Conservation (phyloP, 1,140 invertebrate genomes). For the Hetaerina americana region DNA sequence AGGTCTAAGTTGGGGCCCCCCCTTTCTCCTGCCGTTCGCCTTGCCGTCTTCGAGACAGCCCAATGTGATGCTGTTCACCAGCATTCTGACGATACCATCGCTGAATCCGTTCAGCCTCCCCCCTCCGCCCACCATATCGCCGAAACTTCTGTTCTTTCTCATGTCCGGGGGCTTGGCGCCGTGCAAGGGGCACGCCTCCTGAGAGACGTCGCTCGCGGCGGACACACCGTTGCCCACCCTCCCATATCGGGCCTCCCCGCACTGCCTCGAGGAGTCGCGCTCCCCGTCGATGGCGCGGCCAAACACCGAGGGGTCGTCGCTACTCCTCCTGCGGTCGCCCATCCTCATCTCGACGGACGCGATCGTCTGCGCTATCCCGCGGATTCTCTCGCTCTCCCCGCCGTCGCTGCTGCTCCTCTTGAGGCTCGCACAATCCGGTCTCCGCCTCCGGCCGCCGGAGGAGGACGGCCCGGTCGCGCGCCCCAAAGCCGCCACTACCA, state of each 20-base stretch:
- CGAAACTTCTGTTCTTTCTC: background rate
- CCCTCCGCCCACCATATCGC: background rate
- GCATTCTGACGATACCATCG: background rate
- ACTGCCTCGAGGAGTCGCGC: background rate
- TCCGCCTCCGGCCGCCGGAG: too few species aligned
- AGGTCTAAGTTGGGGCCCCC: background rate
- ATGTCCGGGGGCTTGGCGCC: background rate
- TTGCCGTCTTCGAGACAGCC: background rate
- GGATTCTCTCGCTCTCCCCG: background rate
- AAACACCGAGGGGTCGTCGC: background rate
- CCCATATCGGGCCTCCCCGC: too few species aligned
- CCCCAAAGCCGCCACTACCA: background rate
- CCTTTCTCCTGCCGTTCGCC: background rate
- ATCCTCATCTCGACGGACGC: background rate
- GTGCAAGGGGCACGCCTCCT: background rate
- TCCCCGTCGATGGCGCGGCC: background rate
- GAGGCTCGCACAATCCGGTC: too few species aligned
- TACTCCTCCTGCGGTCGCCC: background rate
- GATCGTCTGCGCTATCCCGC: background rate
- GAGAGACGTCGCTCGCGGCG: background rate
- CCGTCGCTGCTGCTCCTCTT: background rate
- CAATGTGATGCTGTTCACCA: background rate
- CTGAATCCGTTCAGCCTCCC: background rate
- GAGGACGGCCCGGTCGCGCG: background rate
- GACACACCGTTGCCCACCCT: too few species aligned